These are phyloP conservation scores for Amblyornis subalaris DNA, from an alignment of 2,113 vertebrate species.

Conservation along the genomic window DNA sequence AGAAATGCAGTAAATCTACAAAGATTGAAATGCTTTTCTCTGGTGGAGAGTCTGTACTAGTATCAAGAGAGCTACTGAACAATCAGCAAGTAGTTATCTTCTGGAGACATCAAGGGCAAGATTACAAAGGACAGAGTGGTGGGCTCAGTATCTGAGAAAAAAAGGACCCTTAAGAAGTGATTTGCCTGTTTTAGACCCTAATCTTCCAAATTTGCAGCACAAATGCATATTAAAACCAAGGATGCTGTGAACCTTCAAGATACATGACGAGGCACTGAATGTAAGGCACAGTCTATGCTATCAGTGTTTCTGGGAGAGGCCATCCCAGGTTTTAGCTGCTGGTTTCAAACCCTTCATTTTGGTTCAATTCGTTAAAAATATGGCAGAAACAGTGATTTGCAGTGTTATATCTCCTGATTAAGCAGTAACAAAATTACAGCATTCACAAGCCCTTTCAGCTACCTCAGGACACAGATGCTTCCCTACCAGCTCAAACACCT, in stretches of 20 bases:
- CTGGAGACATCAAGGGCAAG: background rate
- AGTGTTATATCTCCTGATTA: background rate
- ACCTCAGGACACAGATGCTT: background rate
- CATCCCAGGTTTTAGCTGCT: background rate
- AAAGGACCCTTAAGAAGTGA: background rate
- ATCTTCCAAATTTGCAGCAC: background rate
- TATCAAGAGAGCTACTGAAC: background rate
- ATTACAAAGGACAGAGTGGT: background rate
- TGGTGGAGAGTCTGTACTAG: fast-evolving
- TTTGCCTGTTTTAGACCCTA: background rate
- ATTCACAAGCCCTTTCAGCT: background rate
- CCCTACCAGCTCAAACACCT: background rate
- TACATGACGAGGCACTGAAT: fast-evolving
- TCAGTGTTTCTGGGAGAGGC: background rate
- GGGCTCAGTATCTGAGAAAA: background rate
- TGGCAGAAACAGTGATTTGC: background rate
- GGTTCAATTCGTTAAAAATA: background rate
- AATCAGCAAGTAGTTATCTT: background rate
- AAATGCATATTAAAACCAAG: background rate
- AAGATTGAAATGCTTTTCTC: background rate
- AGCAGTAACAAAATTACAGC: background rate
- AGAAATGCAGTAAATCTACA: background rate
- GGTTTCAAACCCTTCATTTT: background rate
- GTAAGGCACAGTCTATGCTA: background rate
- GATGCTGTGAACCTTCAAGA: background rate